Evolutionary conservation across 1,140 invertebrate genomes (phyloP).

Genomic region (Listronotus bonariensis): DNA sequence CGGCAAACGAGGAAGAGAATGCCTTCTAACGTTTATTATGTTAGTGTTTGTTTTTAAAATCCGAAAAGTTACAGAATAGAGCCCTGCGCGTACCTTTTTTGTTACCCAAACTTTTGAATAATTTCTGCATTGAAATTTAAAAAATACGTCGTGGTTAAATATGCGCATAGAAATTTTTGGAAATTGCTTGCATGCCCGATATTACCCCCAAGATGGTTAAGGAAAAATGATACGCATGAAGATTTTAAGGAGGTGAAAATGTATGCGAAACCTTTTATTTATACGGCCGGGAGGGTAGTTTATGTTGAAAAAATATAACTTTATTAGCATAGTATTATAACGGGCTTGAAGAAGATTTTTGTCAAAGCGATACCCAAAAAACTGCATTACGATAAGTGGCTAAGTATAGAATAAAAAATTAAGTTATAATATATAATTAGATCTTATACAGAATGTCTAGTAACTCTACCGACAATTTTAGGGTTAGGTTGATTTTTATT

Average conservation of each 20-base stretch:
- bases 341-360: too few relatives aligned
- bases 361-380: too few relatives aligned
- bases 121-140: slow-evolving; percentile 32
- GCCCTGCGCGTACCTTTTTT: neutral
- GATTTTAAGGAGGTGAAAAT: slow-evolving; percentile 8
- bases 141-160: slow-evolving; percentile 13
- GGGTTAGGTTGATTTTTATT: too few relatives aligned
- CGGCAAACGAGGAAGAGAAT: slow-evolving; percentile 25
- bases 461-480: too few relatives aligned
- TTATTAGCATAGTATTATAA: neutral
- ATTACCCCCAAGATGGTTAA: slow-evolving; percentile 10
- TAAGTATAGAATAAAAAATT: too few relatives aligned
- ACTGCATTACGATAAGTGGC: too few relatives aligned
- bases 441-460: too few relatives aligned
- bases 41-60: slow-evolving; percentile 37
- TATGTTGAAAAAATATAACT: too few relatives aligned
- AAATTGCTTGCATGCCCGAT: slow-evolving; percentile 14
- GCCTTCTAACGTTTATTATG: slow-evolving; percentile 33
- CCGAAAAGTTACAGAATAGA: slow-evolving; percentile 6
- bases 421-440: too few relatives aligned
- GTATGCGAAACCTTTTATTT: slow-evolving; percentile 1
- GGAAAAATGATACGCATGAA: neutral
- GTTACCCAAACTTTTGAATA: slow-evolving; percentile 21
- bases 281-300: neutral
- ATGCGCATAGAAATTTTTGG: slow-evolving; percentile 28